These are phyloP conservation scores for Petrocephalus microphthalmus DNA, from an alignment of 2,113 vertebrate genomes.

Conservation along the genomic window DNA sequence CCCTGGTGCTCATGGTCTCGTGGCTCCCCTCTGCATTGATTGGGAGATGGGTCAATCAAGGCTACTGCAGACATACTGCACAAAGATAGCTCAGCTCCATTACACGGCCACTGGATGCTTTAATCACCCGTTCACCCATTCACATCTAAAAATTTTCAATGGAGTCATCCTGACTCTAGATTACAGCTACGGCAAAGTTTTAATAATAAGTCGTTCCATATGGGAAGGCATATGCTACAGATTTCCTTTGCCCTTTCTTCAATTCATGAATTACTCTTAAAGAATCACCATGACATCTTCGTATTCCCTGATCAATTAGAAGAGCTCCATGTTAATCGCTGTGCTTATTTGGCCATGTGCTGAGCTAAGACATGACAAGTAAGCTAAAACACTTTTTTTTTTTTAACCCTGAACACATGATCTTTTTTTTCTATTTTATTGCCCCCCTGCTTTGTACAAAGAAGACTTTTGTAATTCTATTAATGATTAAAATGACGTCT, in stretches of 20 bases:
- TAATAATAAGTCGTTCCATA: background rate
- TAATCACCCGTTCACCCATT: background rate
- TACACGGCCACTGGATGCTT: background rate
- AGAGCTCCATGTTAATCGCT: background rate
- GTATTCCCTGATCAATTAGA: background rate
- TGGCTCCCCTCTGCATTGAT: conserved; percentile 24
- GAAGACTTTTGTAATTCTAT: background rate
- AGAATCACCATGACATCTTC: background rate
- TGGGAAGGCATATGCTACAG: background rate
- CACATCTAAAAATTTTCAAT: background rate
- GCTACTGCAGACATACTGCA: conserved; percentile 13
- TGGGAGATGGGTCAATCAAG: conserved; percentile 30
- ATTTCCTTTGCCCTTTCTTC: background rate
- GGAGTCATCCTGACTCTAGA: background rate
- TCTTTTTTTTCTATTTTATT: background rate
- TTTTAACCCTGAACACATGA: background rate
- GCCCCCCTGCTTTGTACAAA: background rate
- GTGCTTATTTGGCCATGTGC: background rate
- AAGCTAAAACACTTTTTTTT: background rate
- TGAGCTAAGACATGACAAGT: background rate
- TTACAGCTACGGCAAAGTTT: background rate
- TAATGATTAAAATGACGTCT: background rate
- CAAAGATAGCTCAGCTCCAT: conserved; percentile 12
- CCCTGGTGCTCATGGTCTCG: conserved; percentile 23
- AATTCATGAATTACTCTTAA: background rate